Evolutionary conservation across 2,888 invertebrate genomes (phyloP), one percentile per base, ranked within the genome.

Genomic region (Thysanoteuthis rhombus): DNA sequence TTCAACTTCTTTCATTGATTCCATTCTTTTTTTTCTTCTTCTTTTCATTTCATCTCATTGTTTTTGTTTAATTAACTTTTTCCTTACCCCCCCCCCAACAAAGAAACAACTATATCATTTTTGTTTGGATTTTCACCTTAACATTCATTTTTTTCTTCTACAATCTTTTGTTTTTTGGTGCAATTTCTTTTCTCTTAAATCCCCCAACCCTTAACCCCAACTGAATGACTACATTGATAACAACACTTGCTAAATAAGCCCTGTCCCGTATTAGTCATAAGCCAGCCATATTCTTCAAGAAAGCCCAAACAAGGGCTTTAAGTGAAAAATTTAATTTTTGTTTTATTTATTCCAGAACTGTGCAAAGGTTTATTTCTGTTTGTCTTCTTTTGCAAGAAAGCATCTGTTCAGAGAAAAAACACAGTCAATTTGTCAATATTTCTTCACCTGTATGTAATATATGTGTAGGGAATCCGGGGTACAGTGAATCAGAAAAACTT

Each of bases 181-280:
- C 75, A 75, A n/a, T 75, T 75, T 75, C 75, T 75, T n/a, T 1
- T 75, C n/a, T 75, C n/a, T 75, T 75, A 75, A n/a, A 75, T 75
- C n/a, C 75, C 0, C 75, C 75, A 75, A n/a, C n/a, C 75, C 75
- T 36, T 75, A n/a, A 75, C n/a, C 75, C 75, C 36, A n/a, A 75
- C n/a, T 36, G 75, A 75, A n/a, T 12, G n/a, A 75, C n/a, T 75
- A n/a, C 75, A 75, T 75, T 75, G 75, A 75, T 75, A 75, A 75
- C 75, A 75, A 75, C 75, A 75, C 75, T 75, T 75, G 75, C 75
- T 75, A 75, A 75, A 75, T 75, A 75, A 75, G 75, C 75, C 75
- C 32, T n/a, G 36, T 75, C 75, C n/a, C n/a, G n/a, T n/a, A 75
- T 75, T 75, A 75, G 75, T 75, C 75, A 75, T 75, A 75, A 75